These are phyloP conservation scores for Sceloporus undulatus DNA, from an alignment of 2,113 vertebrate species.

Conservation along the genomic window DNA sequence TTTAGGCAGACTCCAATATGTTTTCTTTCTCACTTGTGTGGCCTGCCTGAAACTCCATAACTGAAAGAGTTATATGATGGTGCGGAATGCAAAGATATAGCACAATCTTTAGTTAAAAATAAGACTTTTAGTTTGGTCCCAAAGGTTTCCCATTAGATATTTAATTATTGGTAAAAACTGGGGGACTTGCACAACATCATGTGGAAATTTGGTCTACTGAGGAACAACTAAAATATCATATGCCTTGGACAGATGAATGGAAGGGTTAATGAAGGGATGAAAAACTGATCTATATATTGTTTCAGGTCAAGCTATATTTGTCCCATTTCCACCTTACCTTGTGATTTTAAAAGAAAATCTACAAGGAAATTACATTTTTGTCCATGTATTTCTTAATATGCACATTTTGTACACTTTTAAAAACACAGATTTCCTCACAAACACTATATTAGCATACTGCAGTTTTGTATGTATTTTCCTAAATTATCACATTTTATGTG, in stretches of 20 bases:
- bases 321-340: too few relatives aligned
- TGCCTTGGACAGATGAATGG: background rate
- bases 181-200: background rate
- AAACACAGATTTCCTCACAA: too few relatives aligned
- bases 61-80: background rate
- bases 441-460: too few relatives aligned
- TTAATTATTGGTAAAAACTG: background rate
- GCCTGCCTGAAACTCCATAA: background rate
- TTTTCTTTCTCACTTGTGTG: background rate
- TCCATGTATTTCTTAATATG: too few relatives aligned
- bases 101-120: background rate
- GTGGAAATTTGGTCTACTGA: background rate
- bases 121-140: too few relatives aligned
- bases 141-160: background rate
- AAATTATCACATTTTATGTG: too few relatives aligned
- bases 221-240: background rate
- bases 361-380: too few relatives aligned
- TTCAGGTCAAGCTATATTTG: too few relatives aligned
- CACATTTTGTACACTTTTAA: too few relatives aligned
- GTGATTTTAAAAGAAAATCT: background rate
- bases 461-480: too few relatives aligned
- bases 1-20: background rate
- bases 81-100: background rate
- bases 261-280: too few relatives aligned
- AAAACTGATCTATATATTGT: too few relatives aligned